Evolutionary conservation across 2,797 vertebrate species (phyloP).

Genomic region (Molothrus aeneus): DNA sequence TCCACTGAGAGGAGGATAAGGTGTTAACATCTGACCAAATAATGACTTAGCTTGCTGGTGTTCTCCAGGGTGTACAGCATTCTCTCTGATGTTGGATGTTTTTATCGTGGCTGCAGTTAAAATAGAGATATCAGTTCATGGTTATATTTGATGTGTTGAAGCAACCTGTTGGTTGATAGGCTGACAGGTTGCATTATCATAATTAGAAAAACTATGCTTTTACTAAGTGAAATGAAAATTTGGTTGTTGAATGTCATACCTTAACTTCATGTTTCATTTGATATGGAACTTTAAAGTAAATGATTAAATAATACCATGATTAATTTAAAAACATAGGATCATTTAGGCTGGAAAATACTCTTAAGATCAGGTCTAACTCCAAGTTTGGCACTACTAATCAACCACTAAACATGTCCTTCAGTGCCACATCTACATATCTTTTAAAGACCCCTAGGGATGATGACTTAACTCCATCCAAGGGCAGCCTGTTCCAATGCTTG

Average conservation of each 20-base stretch:
- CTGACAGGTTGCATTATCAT: neutral
- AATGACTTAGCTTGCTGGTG: neutral
- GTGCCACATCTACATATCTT: rapidly evolving
- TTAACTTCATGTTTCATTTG: neutral
- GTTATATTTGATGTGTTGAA: neutral
- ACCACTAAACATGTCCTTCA: neutral
- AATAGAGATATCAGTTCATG: neutral
- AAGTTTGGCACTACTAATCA: neutral
- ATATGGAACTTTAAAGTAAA: neutral
- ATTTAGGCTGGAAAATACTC: neutral
- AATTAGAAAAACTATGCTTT: neutral
- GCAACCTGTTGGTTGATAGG: neutral
- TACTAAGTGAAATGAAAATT: neutral
- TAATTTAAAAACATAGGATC: neutral
- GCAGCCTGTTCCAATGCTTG: neutral
- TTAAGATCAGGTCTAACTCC: neutral
- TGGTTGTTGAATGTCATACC: neutral
- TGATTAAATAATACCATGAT: neutral
- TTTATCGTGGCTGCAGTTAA: neutral
- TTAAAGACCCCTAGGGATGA: neutral
- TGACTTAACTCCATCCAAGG: neutral
- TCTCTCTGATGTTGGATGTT: neutral
- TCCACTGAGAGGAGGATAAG: neutral
- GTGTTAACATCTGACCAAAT: neutral
- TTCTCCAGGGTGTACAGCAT: neutral